These are phyloP conservation scores for Epinephelus cyanopodus DNA, from an alignment of 2,113 vertebrate genomes.

Conservation along the genomic window DNA sequence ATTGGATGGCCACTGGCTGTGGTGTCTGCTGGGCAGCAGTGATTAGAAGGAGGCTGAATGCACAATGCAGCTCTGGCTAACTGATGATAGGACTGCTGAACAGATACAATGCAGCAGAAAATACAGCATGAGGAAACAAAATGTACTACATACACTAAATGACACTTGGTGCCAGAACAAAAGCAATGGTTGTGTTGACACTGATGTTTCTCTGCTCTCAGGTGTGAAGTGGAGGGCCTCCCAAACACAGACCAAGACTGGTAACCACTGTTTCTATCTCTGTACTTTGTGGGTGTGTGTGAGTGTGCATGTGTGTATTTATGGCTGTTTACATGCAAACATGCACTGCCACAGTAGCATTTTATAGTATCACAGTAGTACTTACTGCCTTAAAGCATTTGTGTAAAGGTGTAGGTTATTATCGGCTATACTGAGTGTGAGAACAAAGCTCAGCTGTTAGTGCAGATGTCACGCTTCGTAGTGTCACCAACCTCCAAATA, in stretches of 20 bases:
- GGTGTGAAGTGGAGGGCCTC: slow-evolving; percentile 75
- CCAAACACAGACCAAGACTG: slow-evolving; percentile 76
- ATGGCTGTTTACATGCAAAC: not conserved
- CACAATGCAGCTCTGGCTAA: slow-evolving; percentile 68
- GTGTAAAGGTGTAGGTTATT: not conserved
- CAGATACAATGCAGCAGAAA: slow-evolving; percentile 52
- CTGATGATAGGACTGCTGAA: slow-evolving; percentile 60
- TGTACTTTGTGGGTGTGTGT: not conserved
- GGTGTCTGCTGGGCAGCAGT: slow-evolving; percentile 67
- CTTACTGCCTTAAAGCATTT: not conserved
- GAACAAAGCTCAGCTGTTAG: not conserved
- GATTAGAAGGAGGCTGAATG: slow-evolving; percentile 68
- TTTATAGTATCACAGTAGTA: not conserved
- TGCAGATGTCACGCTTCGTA: not conserved
- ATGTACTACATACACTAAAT: slow-evolving; percentile 8
- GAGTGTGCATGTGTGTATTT: not conserved
- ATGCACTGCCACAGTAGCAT: not conserved
- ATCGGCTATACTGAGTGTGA: not conserved
- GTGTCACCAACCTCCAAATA: not conserved
- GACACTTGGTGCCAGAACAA: not conserved
- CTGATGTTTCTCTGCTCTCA: slow-evolving; percentile 36
- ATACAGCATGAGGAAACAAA: slow-evolving; percentile 27
- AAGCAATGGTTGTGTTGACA: not conserved
- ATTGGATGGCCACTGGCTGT: slow-evolving; percentile 64
- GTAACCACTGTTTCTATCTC: slow-evolving; percentile 43